Conservation (phyloP, 2,888 invertebrate species). For the Stenurella melanura region DNA sequence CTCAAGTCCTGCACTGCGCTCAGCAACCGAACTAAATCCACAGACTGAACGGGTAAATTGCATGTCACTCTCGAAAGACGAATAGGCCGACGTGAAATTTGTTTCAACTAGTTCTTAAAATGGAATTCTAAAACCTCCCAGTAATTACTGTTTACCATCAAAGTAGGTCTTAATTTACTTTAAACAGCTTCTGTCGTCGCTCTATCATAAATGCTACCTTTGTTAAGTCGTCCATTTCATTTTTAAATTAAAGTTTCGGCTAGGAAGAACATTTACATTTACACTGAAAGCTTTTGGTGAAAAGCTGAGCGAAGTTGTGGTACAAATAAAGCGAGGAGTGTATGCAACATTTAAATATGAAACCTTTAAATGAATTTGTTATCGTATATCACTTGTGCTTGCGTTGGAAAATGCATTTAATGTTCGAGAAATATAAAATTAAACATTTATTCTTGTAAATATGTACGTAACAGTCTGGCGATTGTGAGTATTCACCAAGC, state of each 20-base stretch:
- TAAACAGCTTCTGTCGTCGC: constrained; percentile 27
- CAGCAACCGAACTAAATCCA: constrained; percentile 67
- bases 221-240: constrained; percentile 29
- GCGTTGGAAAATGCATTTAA: background rate
- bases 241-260: constrained; percentile 27
- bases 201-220: constrained; percentile 19
- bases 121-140: constrained; percentile 34
- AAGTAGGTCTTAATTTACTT: constrained; percentile 40
- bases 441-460: too few relatives aligned
- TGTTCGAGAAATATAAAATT: background rate
- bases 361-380: constrained; percentile 4
- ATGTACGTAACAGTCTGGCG: too few relatives aligned
- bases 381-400: background rate
- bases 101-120: constrained; percentile 68
- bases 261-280: constrained; percentile 14
- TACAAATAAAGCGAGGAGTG: background rate
- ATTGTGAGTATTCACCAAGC: too few relatives aligned
- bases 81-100: constrained; percentile 72
- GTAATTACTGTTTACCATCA: constrained; percentile 44
- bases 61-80: constrained; percentile 71
- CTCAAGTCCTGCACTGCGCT: constrained; percentile 31
- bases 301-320: constrained; percentile 7
- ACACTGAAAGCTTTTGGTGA: background rate
- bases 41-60: constrained; percentile 70
- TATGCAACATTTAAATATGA: background rate